These are phyloP conservation scores for Lithobates sylvaticus DNA, from an alignment of 2,797 vertebrate species.

Conservation along the genomic window DNA sequence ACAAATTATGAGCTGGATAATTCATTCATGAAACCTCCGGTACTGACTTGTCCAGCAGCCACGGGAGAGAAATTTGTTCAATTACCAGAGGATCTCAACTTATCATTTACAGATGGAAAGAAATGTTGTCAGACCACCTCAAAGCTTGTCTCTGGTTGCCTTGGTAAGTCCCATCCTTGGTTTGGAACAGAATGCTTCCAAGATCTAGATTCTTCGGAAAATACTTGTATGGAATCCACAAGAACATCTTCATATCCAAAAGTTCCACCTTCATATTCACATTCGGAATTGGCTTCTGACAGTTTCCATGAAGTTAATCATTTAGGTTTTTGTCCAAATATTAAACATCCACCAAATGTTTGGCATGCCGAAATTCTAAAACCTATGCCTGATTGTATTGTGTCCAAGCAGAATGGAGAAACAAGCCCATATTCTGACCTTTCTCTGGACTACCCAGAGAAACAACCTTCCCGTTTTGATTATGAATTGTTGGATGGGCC, in stretches of 20 bases:
- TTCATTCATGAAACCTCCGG: not conserved
- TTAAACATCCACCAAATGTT: no score
- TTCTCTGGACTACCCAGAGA: not conserved
- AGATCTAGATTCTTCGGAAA: not conserved
- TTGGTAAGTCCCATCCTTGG: not conserved
- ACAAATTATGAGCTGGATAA: not conserved
- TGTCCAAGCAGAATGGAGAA: not conserved
- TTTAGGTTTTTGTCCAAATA: not conserved
- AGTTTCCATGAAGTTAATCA: not conserved
- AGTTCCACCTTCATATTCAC: not conserved
- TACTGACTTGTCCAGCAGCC: not conserved
- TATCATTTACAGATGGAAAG: not conserved
- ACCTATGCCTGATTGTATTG: not conserved
- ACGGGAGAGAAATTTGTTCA: not conserved
- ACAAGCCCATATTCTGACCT: not conserved
- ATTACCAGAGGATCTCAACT: not conserved
- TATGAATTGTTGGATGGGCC: not conserved
- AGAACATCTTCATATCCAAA: not conserved
- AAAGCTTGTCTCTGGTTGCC: not conserved
- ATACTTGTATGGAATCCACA: not conserved
- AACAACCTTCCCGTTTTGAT: not conserved
- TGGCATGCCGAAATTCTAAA: no score
- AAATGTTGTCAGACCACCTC: not conserved
- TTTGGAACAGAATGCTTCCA: not conserved
- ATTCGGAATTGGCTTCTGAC: not conserved